Conservation (phyloP, 2,113 vertebrate species). For the Myrmophylax atrothorax region DNA sequence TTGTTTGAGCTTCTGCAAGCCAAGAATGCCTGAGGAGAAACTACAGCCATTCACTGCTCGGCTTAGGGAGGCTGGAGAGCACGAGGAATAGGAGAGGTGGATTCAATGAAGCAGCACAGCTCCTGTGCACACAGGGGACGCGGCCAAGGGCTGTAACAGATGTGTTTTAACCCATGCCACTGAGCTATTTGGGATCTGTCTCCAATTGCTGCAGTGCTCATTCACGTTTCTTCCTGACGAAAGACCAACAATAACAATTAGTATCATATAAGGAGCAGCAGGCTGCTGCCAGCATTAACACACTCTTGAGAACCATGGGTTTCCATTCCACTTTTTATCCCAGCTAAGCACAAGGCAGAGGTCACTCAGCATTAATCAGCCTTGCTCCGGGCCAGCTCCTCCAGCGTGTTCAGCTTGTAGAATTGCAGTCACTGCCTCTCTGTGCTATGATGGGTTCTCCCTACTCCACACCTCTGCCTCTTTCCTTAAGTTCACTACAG, state of each 20-base stretch:
- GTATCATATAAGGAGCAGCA: constrained; percentile 20
- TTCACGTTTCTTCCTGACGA: constrained; percentile 7
- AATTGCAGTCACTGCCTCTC: not conserved
- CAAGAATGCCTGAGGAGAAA: constrained; percentile 18
- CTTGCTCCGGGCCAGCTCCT: constrained; percentile 18
- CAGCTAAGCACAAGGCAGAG: constrained; percentile 34
- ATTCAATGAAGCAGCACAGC: constrained; percentile 29
- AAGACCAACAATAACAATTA: constrained; percentile 56
- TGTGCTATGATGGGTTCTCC: not conserved
- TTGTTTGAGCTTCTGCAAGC: constrained; percentile 11
- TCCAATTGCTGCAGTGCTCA: not conserved
- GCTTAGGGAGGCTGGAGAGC: constrained; percentile 9
- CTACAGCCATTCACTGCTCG: not conserved
- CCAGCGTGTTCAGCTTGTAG: not conserved
- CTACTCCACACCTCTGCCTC: not conserved
- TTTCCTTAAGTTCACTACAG: not conserved
- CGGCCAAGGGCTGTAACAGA: constrained; percentile 45
- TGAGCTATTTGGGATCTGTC: constrained; percentile 21
- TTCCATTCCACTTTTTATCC: constrained; percentile 49
- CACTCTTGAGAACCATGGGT: constrained; percentile 10
- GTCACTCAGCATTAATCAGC: constrained; percentile 47
- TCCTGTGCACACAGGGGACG: constrained; percentile 34
- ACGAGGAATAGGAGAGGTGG: not conserved
- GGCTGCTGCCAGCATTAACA: constrained; percentile 29
- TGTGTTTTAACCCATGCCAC: constrained; percentile 53